phyloP scores from a whole-genome alignment of 2,113 vertebrate genomes.

The Galbula dea region DNA sequence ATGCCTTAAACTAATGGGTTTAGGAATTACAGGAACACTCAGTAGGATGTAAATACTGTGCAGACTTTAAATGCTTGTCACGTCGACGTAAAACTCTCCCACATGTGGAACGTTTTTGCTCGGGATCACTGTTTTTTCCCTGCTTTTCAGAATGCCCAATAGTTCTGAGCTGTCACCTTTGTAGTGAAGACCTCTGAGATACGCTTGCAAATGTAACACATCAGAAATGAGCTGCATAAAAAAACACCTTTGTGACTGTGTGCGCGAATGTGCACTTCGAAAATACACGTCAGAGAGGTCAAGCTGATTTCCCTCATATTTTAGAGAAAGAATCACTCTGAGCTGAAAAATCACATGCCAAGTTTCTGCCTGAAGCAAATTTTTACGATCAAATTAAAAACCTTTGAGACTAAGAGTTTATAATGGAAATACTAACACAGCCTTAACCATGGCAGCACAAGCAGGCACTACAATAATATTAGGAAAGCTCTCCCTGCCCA shows the following conservation, averaged over 20 bases:
- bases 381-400: slow-evolving; percentile 75
- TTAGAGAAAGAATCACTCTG: slow-evolving; percentile 23
- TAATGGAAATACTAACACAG: slow-evolving; percentile 70
- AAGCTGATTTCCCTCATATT: slow-evolving; percentile 30
- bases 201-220: background rate
- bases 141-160: slow-evolving; percentile 14
- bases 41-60: background rate
- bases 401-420: slow-evolving; percentile 72
- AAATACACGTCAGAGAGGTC: slow-evolving; percentile 28
- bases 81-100: background rate
- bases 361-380: slow-evolving; percentile 61
- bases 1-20: background rate
- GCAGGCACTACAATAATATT: slow-evolving; percentile 44
- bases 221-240: slow-evolving; percentile 9
- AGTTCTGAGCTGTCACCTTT: slow-evolving; percentile 29
- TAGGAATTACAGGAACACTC: background rate
- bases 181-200: background rate
- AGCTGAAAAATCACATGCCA: slow-evolving; percentile 33
- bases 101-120: slow-evolving; percentile 5
- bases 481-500: slow-evolving; percentile 57
- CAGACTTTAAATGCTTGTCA: background rate
- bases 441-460: slow-evolving; percentile 56
- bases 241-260: background rate
- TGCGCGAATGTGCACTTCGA: background rate
- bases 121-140: slow-evolving; percentile 3